Evolutionary conservation across 2,888 invertebrate genomes (phyloP).

Genomic region (Lepidonotus clava): DNA sequence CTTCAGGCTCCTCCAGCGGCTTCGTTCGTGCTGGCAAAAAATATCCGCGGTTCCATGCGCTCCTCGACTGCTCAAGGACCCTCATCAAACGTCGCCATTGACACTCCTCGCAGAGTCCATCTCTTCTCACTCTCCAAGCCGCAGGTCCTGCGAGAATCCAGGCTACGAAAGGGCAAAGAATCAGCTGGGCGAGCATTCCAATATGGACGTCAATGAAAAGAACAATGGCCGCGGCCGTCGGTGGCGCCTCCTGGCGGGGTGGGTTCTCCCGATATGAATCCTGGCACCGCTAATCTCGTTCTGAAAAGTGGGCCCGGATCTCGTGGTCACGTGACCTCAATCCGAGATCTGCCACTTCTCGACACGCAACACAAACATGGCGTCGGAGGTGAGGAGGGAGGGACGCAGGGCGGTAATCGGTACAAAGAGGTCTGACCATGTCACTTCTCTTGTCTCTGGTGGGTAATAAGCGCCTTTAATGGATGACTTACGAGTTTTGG

Average conservation of each 20-base stretch:
- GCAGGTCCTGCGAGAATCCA: too few species aligned
- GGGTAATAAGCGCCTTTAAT: slow-evolving; percentile 23
- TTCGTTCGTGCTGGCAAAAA: not conserved
- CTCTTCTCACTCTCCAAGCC: too few species aligned
- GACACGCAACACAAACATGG: slow-evolving; percentile 37
- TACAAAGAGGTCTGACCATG: not conserved
- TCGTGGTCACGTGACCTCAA: slow-evolving; percentile 17
- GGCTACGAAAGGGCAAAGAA: too few species aligned
- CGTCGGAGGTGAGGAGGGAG: not conserved
- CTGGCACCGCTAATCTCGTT: slow-evolving; percentile 15
- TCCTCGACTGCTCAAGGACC: too few species aligned
- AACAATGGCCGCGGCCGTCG: too few species aligned
- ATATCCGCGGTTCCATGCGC: too few species aligned
- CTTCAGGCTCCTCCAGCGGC: not conserved
- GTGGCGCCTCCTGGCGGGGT: too few species aligned
- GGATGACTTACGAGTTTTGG: slow-evolving; percentile 7
- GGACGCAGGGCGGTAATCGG: not conserved
- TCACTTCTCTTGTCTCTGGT: not conserved
- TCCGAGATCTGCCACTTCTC: slow-evolving; percentile 37
- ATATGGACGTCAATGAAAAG: too few species aligned
- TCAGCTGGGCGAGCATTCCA: too few species aligned
- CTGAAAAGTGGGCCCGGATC: slow-evolving; percentile 2
- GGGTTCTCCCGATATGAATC: too few species aligned
- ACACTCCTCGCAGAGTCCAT: too few species aligned
- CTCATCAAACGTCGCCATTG: too few species aligned